Evolutionary conservation across 2,797 vertebrate species (phyloP).

Genomic region (Hylomyscus alleni): DNA sequence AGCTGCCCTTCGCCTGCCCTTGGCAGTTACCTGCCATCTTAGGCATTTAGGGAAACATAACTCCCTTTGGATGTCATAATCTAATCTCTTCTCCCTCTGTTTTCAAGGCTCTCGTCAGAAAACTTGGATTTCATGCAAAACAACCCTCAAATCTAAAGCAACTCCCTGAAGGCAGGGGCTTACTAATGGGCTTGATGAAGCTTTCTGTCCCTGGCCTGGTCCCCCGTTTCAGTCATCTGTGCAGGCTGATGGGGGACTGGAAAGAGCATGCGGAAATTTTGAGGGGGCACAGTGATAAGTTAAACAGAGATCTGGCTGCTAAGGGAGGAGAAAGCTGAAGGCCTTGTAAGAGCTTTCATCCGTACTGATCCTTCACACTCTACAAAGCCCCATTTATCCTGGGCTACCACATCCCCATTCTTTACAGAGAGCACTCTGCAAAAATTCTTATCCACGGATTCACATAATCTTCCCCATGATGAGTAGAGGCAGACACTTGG

Average conservation of each 20-base stretch:
- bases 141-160: neutral
- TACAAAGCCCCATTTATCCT: neutral
- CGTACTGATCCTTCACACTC: neutral
- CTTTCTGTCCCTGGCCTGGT: neutral
- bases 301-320: neutral
- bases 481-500: neutral
- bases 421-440: neutral
- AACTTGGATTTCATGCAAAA: neutral
- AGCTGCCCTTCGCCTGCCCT: neutral
- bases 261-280: neutral
- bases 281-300: neutral
- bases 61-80: neutral
- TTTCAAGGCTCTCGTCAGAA: neutral
- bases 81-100: neutral
- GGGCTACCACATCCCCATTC: neutral
- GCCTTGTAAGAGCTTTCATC: neutral
- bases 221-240: neutral
- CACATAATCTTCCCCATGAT: neutral
- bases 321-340: neutral
- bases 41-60: neutral
- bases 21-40: neutral
- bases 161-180: rapidly evolving
- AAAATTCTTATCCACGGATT: neutral
- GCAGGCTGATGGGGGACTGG: rapidly evolving
- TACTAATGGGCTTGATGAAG: neutral